Evolutionary conservation across 35 echinoderm and acorn worm species (phyloP), one percentile per base, ranked within the genome.

Genomic region (Ophiothrix spiculata): DNA sequence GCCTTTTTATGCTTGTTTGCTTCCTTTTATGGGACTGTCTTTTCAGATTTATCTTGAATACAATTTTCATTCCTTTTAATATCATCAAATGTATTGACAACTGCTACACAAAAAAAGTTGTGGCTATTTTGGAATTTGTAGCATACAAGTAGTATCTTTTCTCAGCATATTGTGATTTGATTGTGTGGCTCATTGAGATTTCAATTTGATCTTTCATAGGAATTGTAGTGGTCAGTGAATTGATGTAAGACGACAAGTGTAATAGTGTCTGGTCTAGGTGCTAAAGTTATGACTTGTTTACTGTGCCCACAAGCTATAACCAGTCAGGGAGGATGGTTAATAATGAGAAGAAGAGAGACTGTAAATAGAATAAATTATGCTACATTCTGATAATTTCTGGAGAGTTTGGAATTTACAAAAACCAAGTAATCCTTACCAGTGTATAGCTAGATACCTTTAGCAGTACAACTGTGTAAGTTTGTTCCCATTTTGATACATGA

Each of bases 181-280:
- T n/a, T n/a, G n/a, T n/a, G n/a, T n/a, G n/a, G n/a, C n/a, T n/a
- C n/a, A n/a, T n/a, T n/a, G n/a, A n/a, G n/a, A n/a, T n/a, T n/a
- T n/a, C n/a, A n/a, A n/a, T n/a, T n/a, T n/a, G n/a, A n/a, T n/a
- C n/a, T n/a, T n/a, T n/a, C n/a, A n/a, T 69, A n/a, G n/a, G n/a
- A n/a, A 69, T 69, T 69, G 60, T 69, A 69, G 60, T n/a, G 60
- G 60, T 69, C 60, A 69, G 10, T 69, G 60, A 69, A 69, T 4
- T 69, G 60, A 69, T 69, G 3, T 1, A 69, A 69, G 29, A n/a
- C 29, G 60, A 69, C 60, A 69, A 69, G 60, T 69, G 60, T 69
- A 69, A 69, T 69, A 69, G 60, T 69, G 60, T 69, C 60, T 69
- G 60, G 60, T 25, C 60, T 69, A n/a, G 60, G 60, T 69, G 60